Conservation (phyloP, 2,113 vertebrate genomes). For the Megaceryle torquata region DNA sequence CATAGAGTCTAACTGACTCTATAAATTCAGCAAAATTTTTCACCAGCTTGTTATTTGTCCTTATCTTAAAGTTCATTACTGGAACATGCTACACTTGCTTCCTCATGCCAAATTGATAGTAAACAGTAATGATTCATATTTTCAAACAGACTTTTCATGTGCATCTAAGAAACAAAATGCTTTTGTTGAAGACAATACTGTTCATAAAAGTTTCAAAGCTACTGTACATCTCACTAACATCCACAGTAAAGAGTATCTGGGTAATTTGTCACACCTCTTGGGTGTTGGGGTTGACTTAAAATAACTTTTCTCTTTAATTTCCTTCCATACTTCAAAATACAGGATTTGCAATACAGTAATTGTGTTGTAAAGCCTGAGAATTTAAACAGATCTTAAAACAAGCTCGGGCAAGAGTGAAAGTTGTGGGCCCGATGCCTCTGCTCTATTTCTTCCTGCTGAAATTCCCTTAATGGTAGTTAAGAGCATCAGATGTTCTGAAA, state of each 20-base stretch:
- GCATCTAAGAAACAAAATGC: neutral
- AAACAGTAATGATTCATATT: neutral
- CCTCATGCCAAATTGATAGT: neutral
- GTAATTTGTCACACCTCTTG: neutral
- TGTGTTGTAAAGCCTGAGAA: neutral
- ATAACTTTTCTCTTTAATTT: neutral
- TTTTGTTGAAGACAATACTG: neutral
- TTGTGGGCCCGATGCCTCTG: neutral
- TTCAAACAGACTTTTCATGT: neutral
- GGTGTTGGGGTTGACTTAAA: neutral
- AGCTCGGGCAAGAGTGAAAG: neutral
- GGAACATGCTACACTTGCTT: neutral
- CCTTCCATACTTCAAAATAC: neutral
- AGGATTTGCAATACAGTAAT: neutral
- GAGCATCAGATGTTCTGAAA: neutral
- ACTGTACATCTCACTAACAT: neutral
- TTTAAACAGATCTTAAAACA: neutral
- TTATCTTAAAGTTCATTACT: neutral
- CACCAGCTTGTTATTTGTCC: neutral
- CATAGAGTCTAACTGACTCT: too few relatives aligned
- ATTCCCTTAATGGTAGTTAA: neutral
- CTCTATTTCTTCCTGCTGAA: neutral
- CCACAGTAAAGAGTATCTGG: neutral
- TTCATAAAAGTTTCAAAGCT: neutral
- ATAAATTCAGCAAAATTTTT: neutral